Percentiles rank a stretch among this genome's conserved stretches.
Evolutionary conservation across 2,113 vertebrate genomes (phyloP).

Genomic region (Cyanistes caeruleus): DNA sequence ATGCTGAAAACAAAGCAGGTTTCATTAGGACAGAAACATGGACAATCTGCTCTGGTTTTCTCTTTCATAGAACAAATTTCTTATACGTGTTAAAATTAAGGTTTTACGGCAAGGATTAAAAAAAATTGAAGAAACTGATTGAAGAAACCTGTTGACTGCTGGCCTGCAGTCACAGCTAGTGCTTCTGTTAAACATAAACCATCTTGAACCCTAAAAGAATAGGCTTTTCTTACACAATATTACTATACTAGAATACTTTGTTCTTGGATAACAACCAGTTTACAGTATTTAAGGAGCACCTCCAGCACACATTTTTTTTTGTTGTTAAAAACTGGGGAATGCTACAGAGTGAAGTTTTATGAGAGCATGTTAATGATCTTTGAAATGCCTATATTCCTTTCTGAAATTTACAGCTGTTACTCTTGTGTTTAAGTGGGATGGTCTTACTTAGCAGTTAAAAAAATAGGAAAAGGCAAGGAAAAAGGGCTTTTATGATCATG

Average conservation of each 20-base stretch:
- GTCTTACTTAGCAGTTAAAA: not conserved
- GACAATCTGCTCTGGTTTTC: not conserved
- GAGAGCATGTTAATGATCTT: not conserved
- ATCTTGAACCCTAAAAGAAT: not conserved
- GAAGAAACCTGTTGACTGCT: not conserved
- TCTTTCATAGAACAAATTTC: not conserved
- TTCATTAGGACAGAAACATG: not conserved
- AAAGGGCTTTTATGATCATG: not conserved
- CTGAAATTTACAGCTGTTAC: not conserved
- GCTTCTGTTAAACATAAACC: not conserved
- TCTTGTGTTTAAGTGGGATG: not conserved
- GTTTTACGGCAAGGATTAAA: not conserved
- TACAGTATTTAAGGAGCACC: not conserved
- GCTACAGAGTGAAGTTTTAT: not conserved
- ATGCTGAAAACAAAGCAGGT: not conserved
- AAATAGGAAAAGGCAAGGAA: rapidly evolving
- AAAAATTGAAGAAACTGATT: not conserved
- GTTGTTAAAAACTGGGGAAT: not conserved
- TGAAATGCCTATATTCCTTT: not conserved
- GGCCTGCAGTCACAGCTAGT: not conserved
- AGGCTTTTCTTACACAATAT: not conserved
- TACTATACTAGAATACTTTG: not conserved
- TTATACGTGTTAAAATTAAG: not conserved
- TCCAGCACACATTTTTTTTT: not conserved
- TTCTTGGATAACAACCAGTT: not conserved